Base-by-base conservation (phyloP, 2,888 invertebrate species). In the Cryptus armator region DNA sequence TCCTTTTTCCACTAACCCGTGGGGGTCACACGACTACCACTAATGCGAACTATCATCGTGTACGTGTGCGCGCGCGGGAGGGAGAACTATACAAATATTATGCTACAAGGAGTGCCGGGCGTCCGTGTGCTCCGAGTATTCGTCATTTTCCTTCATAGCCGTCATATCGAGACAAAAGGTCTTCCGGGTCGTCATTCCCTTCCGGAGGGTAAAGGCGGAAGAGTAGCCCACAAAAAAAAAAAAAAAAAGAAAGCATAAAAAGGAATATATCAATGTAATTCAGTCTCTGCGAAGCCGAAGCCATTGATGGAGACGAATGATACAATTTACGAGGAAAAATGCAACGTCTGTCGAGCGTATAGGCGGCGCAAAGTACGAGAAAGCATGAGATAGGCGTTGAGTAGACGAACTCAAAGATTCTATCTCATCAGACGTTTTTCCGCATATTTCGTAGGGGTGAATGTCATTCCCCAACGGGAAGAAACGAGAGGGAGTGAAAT, bases 321-420 rank as follows among this genome's bases (percentile, higher is more conserved):
- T 53, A 83, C 64, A 48, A 77, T 78, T 86, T 83, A 68, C 59
- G 74, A 66, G 72, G 44, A 70, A 74, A 72, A 74, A 86, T 79
- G 80, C 62, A 74, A 64, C 16, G 78, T 82, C 44, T 48, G 64
- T 70, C 75, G 71, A 76, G 56, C 24, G 24, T 24, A 24, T 24
- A 24, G 16, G 76, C 72, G 68, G 76, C 43, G 51, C 48, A 46
- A 75, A 64, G 75, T 56, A 29, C 44, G 43, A 44, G 43, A 43
- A 7, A 44, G 56, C 53, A 62, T 29, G 29, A 68, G n/a, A 19
- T 24, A 66, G n/a, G 44, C 46, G 44, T 53, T 37, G 66, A 77
- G 37, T 46, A 37, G 46, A 51, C 43, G 48, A 48, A 12, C 12
- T 48, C 51, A n/a, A 43, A 56, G 53, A 53, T 68, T 12, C 29